Evolutionary conservation across 2,113 vertebrate species (phyloP), one percentile per base, ranked within the genome.

Genomic region (Psittacara wagleri): DNA sequence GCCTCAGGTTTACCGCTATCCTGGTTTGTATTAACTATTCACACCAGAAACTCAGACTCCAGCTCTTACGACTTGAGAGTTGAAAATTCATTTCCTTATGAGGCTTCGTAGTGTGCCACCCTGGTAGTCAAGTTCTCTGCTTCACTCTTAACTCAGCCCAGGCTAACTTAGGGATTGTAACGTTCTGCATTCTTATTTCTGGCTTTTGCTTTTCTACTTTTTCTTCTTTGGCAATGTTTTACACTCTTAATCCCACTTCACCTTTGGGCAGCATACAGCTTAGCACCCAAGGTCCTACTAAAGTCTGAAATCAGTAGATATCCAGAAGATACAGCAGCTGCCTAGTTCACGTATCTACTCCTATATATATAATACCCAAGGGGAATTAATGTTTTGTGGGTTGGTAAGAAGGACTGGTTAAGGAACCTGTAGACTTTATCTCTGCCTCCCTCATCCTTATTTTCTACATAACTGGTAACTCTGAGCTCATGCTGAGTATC

Each of bases 391-490:
- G 4, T 70, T 72, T 39, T 52, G 9, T 31, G 43, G 13, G 17
- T 22, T 20, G 17, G 8, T 28, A 46, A 52, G 35, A 48, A 79
- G n/a, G 27, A 28, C 25, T 31, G 10, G 11, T 43, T 69, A 35
- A 55, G 22, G 55, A 3, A 41, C 4, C 27, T 44, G 23, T 16
- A 54, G 6, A 11, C 25, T 25, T 64, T 19, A 17, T 57, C 37
- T 64, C 59, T 64, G 19, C 8, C 29, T 48, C 23, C 5, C 18
- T 59, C 0, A 0, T 31, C 24, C 17, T 84, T 67, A 48, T 52
- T 48, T 63, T 72, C 37, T 49, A 31, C 24, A 6, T 19, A 49
- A 73, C 8, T 48, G 13, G 3, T 43, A 43, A 63, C 44, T 25
- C 13, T 49, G 27, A 86, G 33, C 15, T 76, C 25, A 31, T 43